Conservation (phyloP, 2,797 vertebrate genomes). For the Mus spretus region DNA sequence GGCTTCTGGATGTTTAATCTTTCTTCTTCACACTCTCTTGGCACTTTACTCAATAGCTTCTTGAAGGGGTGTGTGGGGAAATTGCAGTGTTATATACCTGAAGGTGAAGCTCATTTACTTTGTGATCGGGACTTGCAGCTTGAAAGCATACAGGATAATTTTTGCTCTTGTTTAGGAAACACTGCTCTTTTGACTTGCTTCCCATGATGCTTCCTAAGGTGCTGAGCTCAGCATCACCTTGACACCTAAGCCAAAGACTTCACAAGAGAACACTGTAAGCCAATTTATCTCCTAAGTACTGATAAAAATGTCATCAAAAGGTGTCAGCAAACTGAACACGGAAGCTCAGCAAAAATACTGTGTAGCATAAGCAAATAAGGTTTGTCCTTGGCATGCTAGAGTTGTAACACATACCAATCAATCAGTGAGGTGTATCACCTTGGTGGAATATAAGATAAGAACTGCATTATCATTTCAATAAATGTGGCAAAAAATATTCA, state of each 20-base stretch:
- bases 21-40: background rate
- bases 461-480: background rate
- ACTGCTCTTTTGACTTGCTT: background rate
- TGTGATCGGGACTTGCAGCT: background rate
- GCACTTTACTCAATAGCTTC: background rate
- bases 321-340: background rate
- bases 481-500: background rate
- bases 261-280: background rate
- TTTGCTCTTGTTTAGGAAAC: conserved; percentile 14
- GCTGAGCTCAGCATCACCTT: background rate
- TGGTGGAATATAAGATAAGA: background rate
- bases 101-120: background rate
- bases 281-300: background rate
- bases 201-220: background rate
- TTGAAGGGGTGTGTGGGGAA: background rate
- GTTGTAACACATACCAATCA: background rate
- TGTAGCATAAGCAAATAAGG: background rate
- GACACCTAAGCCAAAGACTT: background rate
- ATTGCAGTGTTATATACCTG: background rate
- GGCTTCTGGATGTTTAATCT: background rate
- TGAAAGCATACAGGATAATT: background rate
- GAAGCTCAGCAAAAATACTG: background rate
- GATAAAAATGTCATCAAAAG: background rate
- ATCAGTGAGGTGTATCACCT: background rate
- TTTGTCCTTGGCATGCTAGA: background rate